Evolutionary conservation across 2,888 invertebrate species (phyloP), one percentile per base, ranked within the genome.

Genomic region (Drosophila maculinotata): DNA sequence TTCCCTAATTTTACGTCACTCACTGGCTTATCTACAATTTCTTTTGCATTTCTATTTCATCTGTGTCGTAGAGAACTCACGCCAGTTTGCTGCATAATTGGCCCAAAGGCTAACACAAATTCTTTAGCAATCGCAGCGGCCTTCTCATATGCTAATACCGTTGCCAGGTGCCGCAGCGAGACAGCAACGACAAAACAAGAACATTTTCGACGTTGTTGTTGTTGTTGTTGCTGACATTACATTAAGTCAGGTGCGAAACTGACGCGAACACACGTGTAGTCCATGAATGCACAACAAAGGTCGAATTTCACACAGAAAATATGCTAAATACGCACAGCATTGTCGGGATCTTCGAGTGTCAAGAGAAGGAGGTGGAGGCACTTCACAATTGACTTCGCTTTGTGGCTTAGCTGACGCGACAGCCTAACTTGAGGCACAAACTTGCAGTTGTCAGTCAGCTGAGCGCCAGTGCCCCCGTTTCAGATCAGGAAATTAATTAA

Each of bases 401-500:
- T 54, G 42, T 44, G 51, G 54, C 41, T 49, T 28, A 31, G 47
- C 15, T 31, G 54, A 23, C 36, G 26, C 60, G 15, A n/a, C 31
- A 26, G 26, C 10, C 15, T 39, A 48, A 33, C 33, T 45, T 54
- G 41, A 38, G 44, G 51, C 38, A 23, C 39, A 12, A 26, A 47
- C 52, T 58, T 62, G 42, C 31, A 58, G 51, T 68, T 76, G 78
- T 67, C 76, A 76, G 71, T 77, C 68, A 54, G 57, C 25, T 47
- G 28, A 14, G 49, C 23, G 51, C 1, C 14, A 38, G 17, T n/a
- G 30, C 17, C 17, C 17, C 6, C 45, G 41, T 30, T 28, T 33
- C 38, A 52, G 49, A 26, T 39, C 69, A 57, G 76, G 28, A 79
- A 70, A 73, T 80, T 82, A 85, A 82, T 85, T 85, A 76, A 82